Evolutionary conservation across 2,113 vertebrate species (phyloP), one percentile per base, ranked within the genome.

Genomic region (Pelmatolapia mariae): DNA sequence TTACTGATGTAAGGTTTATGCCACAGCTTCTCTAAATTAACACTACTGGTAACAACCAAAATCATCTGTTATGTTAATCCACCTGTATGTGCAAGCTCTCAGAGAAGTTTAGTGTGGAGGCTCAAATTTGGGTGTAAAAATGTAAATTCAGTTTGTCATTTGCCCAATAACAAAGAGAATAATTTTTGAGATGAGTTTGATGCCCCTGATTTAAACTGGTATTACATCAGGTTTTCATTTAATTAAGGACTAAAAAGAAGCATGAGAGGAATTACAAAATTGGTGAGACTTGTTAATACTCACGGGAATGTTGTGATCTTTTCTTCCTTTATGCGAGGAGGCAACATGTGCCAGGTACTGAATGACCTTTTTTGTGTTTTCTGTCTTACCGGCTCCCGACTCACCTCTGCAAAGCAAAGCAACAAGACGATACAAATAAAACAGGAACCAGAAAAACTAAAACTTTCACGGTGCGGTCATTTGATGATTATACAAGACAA

Each of bases 281-380:
- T 1, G 45, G 16, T 52, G 45, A 78, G 26, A 52, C 15, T 52
- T 52, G 26, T 50, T 78, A 81, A 88, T 81, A 98, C 99, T 99
- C 95, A 99, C 98, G 95, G 98, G 97, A 97, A 98, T 97, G 93
- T 97, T 98, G 93, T 99, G 98, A 95, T 99, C 99, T 96, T 98
- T 99, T 93, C 98, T 97, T 96, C 98, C 98, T 96, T 99, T 99
- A 91, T 99, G 99, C 76, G 98, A 99, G 86, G 99, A 99, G 85
- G 99, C 98, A 82, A 99, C 99, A 7, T 99, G 98, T 76, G 99
- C 99, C 92, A 99, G 97, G 95, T 99, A 99, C 86, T 99, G 99
- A 94, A 99, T 99, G 82, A 99, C 98, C 92, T 99, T 99, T 96
- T 99, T 99, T 8, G 98, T 99, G 95, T 99, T 99, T 93, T 99